Evolutionary conservation across 2,113 vertebrate genomes (phyloP), one percentile per base, ranked within the genome.

Genomic region (Nibea coibor): DNA sequence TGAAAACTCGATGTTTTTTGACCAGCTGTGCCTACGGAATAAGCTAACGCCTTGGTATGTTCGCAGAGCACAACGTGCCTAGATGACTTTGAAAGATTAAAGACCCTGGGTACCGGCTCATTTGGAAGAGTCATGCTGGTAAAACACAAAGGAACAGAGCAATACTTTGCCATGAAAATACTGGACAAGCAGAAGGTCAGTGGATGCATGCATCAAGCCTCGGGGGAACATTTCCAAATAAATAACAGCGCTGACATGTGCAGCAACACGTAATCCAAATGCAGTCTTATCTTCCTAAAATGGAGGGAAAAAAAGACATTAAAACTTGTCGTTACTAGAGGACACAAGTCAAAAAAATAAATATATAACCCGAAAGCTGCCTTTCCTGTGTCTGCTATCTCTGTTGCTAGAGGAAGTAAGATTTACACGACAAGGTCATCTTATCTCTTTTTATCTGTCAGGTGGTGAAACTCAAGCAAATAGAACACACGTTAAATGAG

Each of bases 401-500:
- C 56, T 84, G 64, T 35, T 66, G 35, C 65, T 71, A 8, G 19
- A 42, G 47, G 39, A 35, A 58, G 54, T 71, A 19, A 76, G 66
- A 71, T 81, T 76, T 80, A 9, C 12, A 5, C 0, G 5, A 80
- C 62, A 68, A 83, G 68, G 72, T 76, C 67, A 83, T 80, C 71
- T 78, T 64, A 74, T 87, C 67, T 81, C 43, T 69, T 35, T 83
- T 63, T 76, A 54, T 89, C 66, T 90, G 19, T 77, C 78, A 99
- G 98, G 98, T 99, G 47, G 98, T 99, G 90, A 99, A 99, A 93
- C 96, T 99, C 95, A 99, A 99, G 94, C 98, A 99, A 94, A 99
- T 99, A 96, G 98, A 99, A 94, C 98, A 99, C 94, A 99, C 98
- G 0, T 86, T 99, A 94, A 99, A 99, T 69, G 98, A 99, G 93